Evolutionary conservation across 2,888 invertebrate species (phyloP).

Genomic region (Steromphala cineraria): DNA sequence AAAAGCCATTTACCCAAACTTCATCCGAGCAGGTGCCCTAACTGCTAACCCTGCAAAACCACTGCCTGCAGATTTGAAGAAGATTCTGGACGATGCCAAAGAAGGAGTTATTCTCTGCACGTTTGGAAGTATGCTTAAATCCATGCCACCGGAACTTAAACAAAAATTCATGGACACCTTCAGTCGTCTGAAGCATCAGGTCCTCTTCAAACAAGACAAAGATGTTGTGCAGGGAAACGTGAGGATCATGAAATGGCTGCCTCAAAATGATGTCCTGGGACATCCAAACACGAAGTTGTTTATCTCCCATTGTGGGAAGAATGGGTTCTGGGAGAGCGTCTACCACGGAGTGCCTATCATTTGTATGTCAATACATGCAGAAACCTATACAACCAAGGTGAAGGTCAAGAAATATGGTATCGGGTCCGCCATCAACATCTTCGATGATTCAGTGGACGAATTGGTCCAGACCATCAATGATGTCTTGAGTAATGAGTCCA

Average conservation of each 20-base stretch:
- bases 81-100: constrained; percentile 36
- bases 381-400: constrained; percentile 36
- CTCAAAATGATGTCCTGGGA: constrained; percentile 51
- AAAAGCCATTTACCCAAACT: constrained; percentile 42
- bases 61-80: constrained; percentile 37
- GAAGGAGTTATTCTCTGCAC: constrained; percentile 49
- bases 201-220: constrained; percentile 31
- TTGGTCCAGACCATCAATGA: constrained; percentile 30
- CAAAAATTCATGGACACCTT: constrained; percentile 29
- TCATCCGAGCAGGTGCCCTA: constrained; percentile 45
- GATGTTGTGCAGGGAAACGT: constrained; percentile 36
- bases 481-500: constrained; percentile 31
- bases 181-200: constrained; percentile 19
- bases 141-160: constrained; percentile 24
- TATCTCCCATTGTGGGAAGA: constrained; percentile 55
- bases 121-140: constrained; percentile 42
- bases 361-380: constrained; percentile 46
- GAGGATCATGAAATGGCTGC: constrained; percentile 43
- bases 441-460: constrained; percentile 31
- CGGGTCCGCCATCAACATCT: constrained; percentile 34
- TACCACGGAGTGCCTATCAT: constrained; percentile 57
- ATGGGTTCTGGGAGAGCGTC: constrained; percentile 52
- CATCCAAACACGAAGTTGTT: constrained; percentile 48
- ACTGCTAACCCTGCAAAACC: constrained; percentile 41
- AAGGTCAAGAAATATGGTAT: constrained; percentile 33